Evolutionary conservation across 1,140 invertebrate genomes (phyloP).

Genomic region (Calosoma granatense): DNA sequence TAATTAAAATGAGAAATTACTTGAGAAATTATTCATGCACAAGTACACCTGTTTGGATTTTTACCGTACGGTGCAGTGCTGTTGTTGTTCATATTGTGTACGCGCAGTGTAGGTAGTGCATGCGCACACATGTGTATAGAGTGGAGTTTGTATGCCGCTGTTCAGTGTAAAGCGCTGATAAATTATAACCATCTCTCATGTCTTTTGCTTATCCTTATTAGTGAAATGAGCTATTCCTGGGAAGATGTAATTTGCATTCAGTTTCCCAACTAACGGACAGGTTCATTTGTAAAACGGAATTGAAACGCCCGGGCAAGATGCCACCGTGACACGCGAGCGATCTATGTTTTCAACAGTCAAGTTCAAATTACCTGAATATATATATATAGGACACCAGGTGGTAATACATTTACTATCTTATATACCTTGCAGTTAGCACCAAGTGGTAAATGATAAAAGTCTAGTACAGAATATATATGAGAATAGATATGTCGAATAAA

Average conservation of each 20-base stretch:
- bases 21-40: background rate
- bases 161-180: background rate
- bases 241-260: background rate
- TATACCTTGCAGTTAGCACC: too few species aligned
- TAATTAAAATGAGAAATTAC: slow-evolving; percentile 9
- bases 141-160: background rate
- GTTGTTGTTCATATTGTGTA: background rate
- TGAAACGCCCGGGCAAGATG: background rate
- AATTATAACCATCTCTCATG: slow-evolving; percentile 1
- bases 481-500: too few species aligned
- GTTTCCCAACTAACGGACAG: background rate
- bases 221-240: background rate
- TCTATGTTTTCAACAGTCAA: too few species aligned
- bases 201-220: slow-evolving; percentile 2
- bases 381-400: too few species aligned
- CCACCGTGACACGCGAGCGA: background rate
- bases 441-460: too few species aligned
- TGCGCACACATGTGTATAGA: background rate
- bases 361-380: too few species aligned
- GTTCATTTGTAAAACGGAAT: background rate
- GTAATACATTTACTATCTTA: too few species aligned
- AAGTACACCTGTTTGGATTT: slow-evolving; percentile 1
- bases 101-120: background rate
- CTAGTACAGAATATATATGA: too few species aligned
- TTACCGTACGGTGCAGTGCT: background rate